Evolutionary conservation across 2,888 invertebrate genomes (phyloP).

Genomic region (Proisotoma minuta): DNA sequence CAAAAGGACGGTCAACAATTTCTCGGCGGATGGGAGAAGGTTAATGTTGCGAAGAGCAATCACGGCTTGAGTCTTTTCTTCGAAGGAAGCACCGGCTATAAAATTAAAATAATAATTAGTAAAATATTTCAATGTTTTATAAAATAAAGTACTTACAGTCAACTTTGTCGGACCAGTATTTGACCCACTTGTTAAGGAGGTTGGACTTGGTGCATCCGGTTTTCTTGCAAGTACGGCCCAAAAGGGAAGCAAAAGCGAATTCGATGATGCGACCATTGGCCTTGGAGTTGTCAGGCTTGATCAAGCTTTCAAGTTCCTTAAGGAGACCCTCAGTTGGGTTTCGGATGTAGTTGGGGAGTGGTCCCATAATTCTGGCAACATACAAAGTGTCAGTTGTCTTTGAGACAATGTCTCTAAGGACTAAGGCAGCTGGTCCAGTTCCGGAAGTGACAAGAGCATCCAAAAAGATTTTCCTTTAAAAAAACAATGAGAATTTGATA

Average conservation of each 20-base stretch:
- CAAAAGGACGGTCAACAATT: slow-evolving; percentile 33
- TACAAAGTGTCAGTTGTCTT: slow-evolving; percentile 33
- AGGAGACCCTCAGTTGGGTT: slow-evolving; percentile 47
- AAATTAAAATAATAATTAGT: background rate
- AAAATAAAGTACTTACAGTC: slow-evolving; percentile 27
- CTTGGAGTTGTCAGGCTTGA: slow-evolving; percentile 28
- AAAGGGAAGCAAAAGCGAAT: slow-evolving; percentile 44
- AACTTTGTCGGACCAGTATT: slow-evolving; percentile 37
- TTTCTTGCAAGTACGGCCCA: slow-evolving; percentile 42
- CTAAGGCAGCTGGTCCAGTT: slow-evolving; percentile 44
- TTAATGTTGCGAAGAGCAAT: slow-evolving; percentile 39
- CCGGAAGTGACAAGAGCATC: slow-evolving; percentile 44
- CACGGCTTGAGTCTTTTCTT: slow-evolving; percentile 45
- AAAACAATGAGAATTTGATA: background rate
- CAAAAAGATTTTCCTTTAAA: slow-evolving; percentile 43
- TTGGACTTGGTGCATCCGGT: slow-evolving; percentile 37
- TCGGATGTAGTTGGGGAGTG: slow-evolving; percentile 42
- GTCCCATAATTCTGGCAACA: slow-evolving; percentile 35
- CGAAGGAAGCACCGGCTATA: slow-evolving; percentile 28
- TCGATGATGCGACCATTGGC: slow-evolving; percentile 41
- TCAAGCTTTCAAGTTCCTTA: slow-evolving; percentile 42
- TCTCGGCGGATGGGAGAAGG: slow-evolving; percentile 34
- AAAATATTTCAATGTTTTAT: too few species aligned
- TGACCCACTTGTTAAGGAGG: slow-evolving; percentile 43
- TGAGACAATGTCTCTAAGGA: slow-evolving; percentile 43